phyloP scores from a whole-genome alignment of 2,797 vertebrate species.

The Poecilia wingei region DNA sequence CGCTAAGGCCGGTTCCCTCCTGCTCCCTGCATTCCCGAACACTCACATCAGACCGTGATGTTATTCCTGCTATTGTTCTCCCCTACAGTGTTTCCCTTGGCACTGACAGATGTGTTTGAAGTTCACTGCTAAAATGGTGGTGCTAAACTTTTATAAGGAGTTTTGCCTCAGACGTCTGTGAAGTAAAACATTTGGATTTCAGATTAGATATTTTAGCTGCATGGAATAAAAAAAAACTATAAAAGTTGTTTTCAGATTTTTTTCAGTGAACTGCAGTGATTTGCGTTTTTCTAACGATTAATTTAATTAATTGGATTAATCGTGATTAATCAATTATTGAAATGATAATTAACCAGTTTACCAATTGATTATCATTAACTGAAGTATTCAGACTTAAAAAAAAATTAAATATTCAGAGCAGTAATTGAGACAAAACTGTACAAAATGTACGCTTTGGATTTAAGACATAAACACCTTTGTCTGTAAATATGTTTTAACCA shows the following conservation, averaged over 20 bases:
- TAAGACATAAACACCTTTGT: too few relatives aligned
- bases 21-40: conserved; percentile 62
- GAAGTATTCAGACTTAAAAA: too few relatives aligned
- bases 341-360: too few relatives aligned
- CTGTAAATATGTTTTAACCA: too few relatives aligned
- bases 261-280: background rate
- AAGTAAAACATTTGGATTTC: conserved; percentile 1
- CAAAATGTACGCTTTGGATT: too few relatives aligned
- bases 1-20: conserved; percentile 22
- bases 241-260: background rate
- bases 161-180: background rate
- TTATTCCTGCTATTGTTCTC: conserved; percentile 68
- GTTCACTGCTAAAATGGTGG: background rate
- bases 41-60: conserved; percentile 53
- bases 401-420: too few relatives aligned
- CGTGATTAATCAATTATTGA: too few relatives aligned
- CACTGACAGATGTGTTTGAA: conserved; percentile 29
- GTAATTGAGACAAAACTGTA: too few relatives aligned
- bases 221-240: background rate
- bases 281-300: background rate
- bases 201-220: background rate
- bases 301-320: too few relatives aligned
- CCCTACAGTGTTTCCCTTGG: conserved; percentile 53
- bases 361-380: too few relatives aligned
- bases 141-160: background rate